phyloP scores from a whole-genome alignment of 2,888 invertebrate species.

The Ethmia dodecea region DNA sequence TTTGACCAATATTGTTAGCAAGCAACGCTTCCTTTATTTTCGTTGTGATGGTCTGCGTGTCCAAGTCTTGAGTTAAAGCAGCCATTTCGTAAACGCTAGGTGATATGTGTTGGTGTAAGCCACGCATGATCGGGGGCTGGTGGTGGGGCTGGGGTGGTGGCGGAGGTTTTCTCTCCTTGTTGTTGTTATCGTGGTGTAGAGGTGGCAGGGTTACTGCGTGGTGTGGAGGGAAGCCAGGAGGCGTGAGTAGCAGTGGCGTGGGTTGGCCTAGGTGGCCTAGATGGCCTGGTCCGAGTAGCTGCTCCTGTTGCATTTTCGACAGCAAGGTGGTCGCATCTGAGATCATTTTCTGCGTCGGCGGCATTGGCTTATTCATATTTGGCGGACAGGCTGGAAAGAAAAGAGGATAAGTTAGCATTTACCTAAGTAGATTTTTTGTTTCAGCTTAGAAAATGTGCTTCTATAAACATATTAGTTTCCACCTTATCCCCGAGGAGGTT shows the following conservation, averaged over 20 bases:
- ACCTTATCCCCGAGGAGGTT: too few species aligned
- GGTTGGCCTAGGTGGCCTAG: constrained; percentile 73
- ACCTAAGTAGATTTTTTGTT: too few species aligned
- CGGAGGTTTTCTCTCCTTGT: constrained; percentile 74
- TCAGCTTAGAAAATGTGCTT: too few species aligned
- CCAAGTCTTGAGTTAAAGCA: constrained; percentile 95
- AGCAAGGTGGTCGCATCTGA: constrained; percentile 81
- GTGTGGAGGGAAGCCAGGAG: constrained; percentile 86
- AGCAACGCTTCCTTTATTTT: constrained; percentile 97
- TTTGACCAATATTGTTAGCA: constrained; percentile 98
- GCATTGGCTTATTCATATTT: constrained; percentile 85
- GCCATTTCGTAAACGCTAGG: constrained; percentile 99
- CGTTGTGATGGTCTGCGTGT: constrained; percentile 97
- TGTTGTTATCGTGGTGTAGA: constrained; percentile 78
- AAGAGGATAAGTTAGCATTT: constrained; percentile 29
- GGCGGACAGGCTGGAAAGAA: constrained; percentile 79
- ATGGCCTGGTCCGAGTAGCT: constrained; percentile 76
- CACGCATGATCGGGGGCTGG: constrained; percentile 81
- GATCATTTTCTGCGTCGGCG: constrained; percentile 87
- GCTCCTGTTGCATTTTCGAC: constrained; percentile 84
- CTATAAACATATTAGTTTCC: too few species aligned
- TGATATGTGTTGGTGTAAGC: constrained; percentile 89
- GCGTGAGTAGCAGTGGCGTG: constrained; percentile 83
- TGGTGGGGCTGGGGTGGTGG: constrained; percentile 80
- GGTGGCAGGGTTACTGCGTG: constrained; percentile 83